Base-by-base conservation (phyloP, 2,113 vertebrate species). In the Saimiri boliviensis region DNA sequence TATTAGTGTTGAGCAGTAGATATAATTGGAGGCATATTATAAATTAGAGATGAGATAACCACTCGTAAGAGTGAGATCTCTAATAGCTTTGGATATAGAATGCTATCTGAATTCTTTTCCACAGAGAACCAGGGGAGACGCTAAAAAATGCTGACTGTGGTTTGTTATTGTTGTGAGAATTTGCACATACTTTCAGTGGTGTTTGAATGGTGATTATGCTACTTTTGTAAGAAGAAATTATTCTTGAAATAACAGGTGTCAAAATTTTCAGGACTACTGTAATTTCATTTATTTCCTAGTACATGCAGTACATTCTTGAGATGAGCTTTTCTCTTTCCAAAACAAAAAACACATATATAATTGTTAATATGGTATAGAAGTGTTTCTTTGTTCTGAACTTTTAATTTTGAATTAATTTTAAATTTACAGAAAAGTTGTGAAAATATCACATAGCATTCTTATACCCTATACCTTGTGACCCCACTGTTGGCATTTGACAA, bases 11-110 rank as follows among this genome's bases (percentile, higher is more conserved):
- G 71, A 84, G 42, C 76, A 42, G 80, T 81, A 96, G 89, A 52
- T 21, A 2, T 97, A 86, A 88, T 95, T 95, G 88, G 73, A n/a
- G 35, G 19, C 90, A 10, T 87, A 56, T 81, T 94, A 95, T 96
- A 94, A 93, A 92, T 97, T 92, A 95, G 84, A 82, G n/a, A 73
- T 40, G 80, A 79, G n/a, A 60, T 56, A 89, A 97, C 58, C 27
- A 10, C 47, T 63, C 74, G 27, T 80, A 40, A 80, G 71, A 45
- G 32, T 21, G 30, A 91, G 52, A 25, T 74, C 74, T 68, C 11
- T 40, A 93, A 54, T 86, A 85, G 40, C 66, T 70, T 91, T 63
- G 79, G 76, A 71, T 10, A 35, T 0, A 80, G 40, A 80, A 45
- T 32, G n/a, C 30, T 35, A 37, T 94, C 86, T 40, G 73, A 97